Percentiles rank a stretch among this genome's conserved stretches.
Evolutionary conservation across 2,888 invertebrate species (phyloP).

Genomic region (Tachina lurida): DNA sequence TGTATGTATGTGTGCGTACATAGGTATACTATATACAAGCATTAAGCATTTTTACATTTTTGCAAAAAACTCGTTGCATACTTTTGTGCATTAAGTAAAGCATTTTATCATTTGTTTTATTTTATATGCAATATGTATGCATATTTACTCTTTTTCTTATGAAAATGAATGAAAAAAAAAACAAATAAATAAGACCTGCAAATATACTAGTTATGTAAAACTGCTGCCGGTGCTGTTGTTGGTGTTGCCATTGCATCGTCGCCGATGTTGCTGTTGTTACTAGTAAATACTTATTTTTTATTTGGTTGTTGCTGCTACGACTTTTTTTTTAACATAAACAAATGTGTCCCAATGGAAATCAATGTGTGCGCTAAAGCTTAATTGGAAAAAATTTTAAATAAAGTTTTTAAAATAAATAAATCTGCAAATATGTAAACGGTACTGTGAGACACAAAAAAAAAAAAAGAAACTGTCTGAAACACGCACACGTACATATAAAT

Average conservation of each 20-base stretch:
- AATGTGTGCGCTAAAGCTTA: constrained; percentile 66
- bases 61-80: constrained; percentile 48
- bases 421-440: constrained; percentile 34
- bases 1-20: not conserved
- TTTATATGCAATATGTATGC: constrained; percentile 15
- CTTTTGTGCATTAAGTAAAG: constrained; percentile 26
- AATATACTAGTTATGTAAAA: not conserved
- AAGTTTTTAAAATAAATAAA: constrained; percentile 25
- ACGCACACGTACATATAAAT: not conserved
- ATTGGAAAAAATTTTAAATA: constrained; percentile 68
- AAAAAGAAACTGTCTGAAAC: not conserved
- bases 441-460: constrained; percentile 2
- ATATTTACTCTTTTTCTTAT: constrained; percentile 19
- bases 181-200: not conserved
- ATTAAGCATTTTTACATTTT: not conserved
- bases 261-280: constrained; percentile 17
- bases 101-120: constrained; percentile 40
- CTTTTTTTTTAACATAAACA: constrained; percentile 58
- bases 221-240: constrained; percentile 40
- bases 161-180: not conserved
- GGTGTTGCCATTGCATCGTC: constrained; percentile 4
- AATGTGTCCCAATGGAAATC: constrained; percentile 70
- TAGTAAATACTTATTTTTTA: constrained; percentile 18
- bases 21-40: not conserved
- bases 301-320: constrained; percentile 41